Conservation (phyloP, 2,888 invertebrate species). For the Drosophila recens region DNA sequence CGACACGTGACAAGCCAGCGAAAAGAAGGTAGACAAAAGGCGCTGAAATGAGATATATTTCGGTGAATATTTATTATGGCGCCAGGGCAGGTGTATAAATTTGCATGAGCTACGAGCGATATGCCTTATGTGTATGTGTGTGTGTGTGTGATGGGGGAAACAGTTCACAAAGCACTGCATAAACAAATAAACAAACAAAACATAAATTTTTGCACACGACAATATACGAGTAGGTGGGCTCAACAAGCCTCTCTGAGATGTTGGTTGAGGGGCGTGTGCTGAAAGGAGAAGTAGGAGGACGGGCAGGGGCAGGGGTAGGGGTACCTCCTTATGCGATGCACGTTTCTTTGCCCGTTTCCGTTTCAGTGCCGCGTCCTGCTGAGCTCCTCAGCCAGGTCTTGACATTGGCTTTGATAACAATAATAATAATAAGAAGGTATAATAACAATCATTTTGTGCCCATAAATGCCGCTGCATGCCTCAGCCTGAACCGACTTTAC, state of each 20-base stretch:
- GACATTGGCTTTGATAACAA: constrained; percentile 75
- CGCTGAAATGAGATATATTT: constrained; percentile 79
- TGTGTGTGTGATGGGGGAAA: constrained; percentile 1
- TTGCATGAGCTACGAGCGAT: constrained; percentile 70
- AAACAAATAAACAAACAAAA: constrained; percentile 78
- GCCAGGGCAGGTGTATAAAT: constrained; percentile 72
- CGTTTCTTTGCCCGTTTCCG: constrained; percentile 61
- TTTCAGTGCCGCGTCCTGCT: constrained; percentile 16
- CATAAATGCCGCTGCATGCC: constrained; percentile 60
- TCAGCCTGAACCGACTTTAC: constrained; percentile 11
- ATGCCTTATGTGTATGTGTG: constrained; percentile 24
- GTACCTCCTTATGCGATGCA: constrained; percentile 57
- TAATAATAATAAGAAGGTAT: constrained; percentile 73
- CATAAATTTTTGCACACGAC: constrained; percentile 68
- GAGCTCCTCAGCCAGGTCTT: constrained; percentile 43
- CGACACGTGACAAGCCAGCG: constrained; percentile 84
- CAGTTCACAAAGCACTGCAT: constrained; percentile 73
- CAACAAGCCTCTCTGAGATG: background rate
- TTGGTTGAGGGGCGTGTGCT: background rate
- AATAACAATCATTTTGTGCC: constrained; percentile 74
- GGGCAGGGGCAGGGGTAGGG: background rate
- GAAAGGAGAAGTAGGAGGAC: background rate
- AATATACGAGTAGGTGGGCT: constrained; percentile 35
- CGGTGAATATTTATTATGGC: constrained; percentile 74
- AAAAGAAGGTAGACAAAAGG: constrained; percentile 69